Evolutionary conservation across 2,888 invertebrate genomes (phyloP), one percentile per base, ranked within the genome.

Genomic region (Tyria jacobaeae): DNA sequence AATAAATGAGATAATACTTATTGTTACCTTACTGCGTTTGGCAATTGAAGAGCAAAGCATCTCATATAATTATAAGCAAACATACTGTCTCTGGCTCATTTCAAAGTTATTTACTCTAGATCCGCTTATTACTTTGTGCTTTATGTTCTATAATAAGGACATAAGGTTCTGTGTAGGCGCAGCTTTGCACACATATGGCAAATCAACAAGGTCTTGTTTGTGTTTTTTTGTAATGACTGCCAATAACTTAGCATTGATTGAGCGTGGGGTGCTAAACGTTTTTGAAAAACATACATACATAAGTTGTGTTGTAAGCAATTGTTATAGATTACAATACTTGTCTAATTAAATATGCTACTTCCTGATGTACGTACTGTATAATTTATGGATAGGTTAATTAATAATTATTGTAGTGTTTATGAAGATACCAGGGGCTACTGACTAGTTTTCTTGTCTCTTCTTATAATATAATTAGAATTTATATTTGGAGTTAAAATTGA

Each of bases 131-230:
- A 67, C 5, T 47, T 58, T 58, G 49, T 54, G 53, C 34, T 55
- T 27, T 51, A 48, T 25, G 35, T 6, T 53, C 35, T n/a, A 37
- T 56, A 55, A 71, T 82, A 82, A 86, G 88, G 85, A 82, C 86
- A 67, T 62, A 71, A 72, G 78, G 78, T 73, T 68, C 58, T 7
- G 65, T 66, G 89, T 90, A 81, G 90, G 90, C 73, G 82, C 50
- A 59, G 76, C 68, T 74, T 79, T 82, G 78, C 75, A 73, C 77
- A 70, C 78, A 82, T 82, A 83, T 73, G 87, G 85, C 66, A 65
- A 34, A 72, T 80, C 77, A 67, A 71, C 87, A 87, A 89, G 89
- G 88, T 86, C 76, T 62, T 49, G 52, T 67, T 66, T 76, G 69
- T 78, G 75, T 35, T 62, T 74, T 79, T 76, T 82, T 77, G 70